Conservation (phyloP, 2,113 vertebrate species). For the Pteronura brasiliensis region DNA sequence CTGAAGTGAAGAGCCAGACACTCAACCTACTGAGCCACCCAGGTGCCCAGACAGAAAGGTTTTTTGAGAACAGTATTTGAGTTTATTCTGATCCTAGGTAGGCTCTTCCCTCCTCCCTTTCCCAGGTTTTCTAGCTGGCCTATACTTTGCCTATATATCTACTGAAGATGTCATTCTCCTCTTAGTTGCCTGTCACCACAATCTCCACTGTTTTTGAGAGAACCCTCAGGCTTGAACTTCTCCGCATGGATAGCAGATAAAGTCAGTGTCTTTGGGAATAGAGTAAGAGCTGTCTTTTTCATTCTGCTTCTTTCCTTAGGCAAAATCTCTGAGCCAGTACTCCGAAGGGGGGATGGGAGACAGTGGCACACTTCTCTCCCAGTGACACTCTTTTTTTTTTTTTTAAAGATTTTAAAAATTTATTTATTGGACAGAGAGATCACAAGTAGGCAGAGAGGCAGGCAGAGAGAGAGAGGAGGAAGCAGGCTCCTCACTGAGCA, state of each 20-base stretch:
- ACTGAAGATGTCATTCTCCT: background rate
- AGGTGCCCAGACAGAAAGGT: background rate
- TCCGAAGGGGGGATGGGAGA: background rate
- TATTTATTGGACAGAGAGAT: no score
- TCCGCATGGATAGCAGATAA: background rate
- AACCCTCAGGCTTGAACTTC: background rate
- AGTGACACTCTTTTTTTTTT: background rate
- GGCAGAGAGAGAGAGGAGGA: no score
- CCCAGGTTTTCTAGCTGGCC: background rate
- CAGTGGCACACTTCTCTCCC: background rate
- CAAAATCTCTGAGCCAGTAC: background rate
- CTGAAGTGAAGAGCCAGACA: background rate
- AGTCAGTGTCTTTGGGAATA: background rate
- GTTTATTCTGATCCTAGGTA: background rate
- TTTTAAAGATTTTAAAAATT: no score
- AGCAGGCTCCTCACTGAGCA: no score
- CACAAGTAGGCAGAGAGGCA: no score
- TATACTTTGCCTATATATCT: background rate
- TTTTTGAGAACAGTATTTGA: background rate
- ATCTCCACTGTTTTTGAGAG: background rate
- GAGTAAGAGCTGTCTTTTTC: background rate
- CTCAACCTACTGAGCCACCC: background rate
- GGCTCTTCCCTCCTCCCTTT: background rate
- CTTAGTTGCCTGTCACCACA: background rate
- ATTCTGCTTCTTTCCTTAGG: background rate